phyloP scores from a whole-genome alignment of 53 echinoderm and acorn worm genomes.

The Antedon mediterranea region DNA sequence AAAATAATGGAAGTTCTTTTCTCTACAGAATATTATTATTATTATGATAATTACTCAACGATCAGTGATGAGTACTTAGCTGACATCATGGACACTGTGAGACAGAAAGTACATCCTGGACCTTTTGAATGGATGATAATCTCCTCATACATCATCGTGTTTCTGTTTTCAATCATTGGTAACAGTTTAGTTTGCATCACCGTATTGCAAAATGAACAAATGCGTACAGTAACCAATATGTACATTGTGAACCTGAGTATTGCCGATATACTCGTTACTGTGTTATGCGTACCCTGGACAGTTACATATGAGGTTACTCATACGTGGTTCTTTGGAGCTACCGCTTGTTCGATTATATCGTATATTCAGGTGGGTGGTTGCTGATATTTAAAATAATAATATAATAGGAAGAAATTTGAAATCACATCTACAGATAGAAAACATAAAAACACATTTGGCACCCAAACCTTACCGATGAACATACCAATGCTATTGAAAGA shows the following conservation, averaged over 20 bases:
- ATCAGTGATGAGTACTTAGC: no score
- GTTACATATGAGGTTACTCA: constrained; percentile 50
- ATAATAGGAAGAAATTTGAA: no score
- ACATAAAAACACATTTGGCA: no score
- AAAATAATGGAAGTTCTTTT: no score
- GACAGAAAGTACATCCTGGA: constrained; percentile 17
- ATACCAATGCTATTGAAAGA: no score
- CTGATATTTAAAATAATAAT: background rate
- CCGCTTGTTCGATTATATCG: constrained; percentile 38
- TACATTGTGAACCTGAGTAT: constrained; percentile 61
- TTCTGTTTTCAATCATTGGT: constrained; percentile 41
- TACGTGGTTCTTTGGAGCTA: constrained; percentile 67
- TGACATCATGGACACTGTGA: no score
- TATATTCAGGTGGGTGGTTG: constrained; percentile 42
- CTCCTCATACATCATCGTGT: constrained; percentile 30
- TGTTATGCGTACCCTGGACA: constrained; percentile 47
- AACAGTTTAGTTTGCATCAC: constrained; percentile 60
- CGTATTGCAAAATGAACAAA: constrained; percentile 54
- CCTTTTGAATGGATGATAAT: constrained; percentile 62
- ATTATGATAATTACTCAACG: no score
- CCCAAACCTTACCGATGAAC: no score
- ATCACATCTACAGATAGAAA: no score
- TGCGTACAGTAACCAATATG: constrained; percentile 72
- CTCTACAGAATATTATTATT: no score
- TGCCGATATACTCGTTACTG: constrained; percentile 46